Evolutionary conservation across 2,888 invertebrate species (phyloP), one percentile per base, ranked within the genome.

Genomic region (Invenusta paracnida): DNA sequence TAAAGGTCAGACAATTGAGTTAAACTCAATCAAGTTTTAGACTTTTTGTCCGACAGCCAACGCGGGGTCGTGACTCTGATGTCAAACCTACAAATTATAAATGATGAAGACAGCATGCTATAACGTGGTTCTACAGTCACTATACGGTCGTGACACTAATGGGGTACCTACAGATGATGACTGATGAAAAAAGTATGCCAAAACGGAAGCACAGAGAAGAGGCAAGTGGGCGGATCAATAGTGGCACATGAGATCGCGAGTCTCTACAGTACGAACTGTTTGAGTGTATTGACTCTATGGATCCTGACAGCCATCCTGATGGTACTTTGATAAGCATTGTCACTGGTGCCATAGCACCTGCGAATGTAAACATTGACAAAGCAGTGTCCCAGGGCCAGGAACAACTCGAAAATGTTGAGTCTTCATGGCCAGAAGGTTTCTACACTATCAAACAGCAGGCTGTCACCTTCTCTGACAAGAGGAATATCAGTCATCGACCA

Each of bases 281-380:
- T 48, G 48, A 48, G 48, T 48, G 48, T 48, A 48, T 48, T 48
- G 48, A 86, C 67, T 67, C 30, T 17, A 29, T 86, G 0, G 82
- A 86, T 86, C 30, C 29, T 86, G 82, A 23, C 86, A 67, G 29
- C 23, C 86, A 85, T 66, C 85, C 31, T 27, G 86, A 86, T 86
- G 85, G 82, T 82, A 66, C 85, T 67, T 67, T 86, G 67, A 86
- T 86, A 73, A 86, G 81, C 86, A 86, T 81, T 86, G 66, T 81
- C 82, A 86, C 82, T 23, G 86, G 86, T 66, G n/a, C 81, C 29
- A 82, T 86, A 1, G 85, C 29, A 23, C 86, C 30, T 67, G 66
- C 86, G 11, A 82, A 85, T 31, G 81, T 73, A 73, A 73, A 73
- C 73, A 73, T 23, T 73, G 73, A 73, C 73, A 73, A 73, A 73